Conservation (phyloP, 2,797 vertebrate species). For the Hemitrygon akajei region DNA sequence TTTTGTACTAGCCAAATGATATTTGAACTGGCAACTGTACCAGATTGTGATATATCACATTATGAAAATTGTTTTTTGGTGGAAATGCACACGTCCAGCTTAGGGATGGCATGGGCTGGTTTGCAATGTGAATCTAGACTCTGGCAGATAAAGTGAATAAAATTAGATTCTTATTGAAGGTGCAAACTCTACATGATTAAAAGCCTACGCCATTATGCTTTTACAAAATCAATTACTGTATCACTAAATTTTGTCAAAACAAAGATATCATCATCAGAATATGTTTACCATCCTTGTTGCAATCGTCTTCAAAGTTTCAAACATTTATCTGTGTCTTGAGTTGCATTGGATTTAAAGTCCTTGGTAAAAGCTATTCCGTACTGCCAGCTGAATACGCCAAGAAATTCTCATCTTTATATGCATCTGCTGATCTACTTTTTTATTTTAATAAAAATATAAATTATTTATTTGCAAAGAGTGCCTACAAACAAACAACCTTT, state of each 20-base stretch:
- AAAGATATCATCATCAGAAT: neutral
- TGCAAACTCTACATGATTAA: too few relatives aligned
- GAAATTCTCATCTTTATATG: neutral
- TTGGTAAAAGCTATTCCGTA: neutral
- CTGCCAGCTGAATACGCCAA: too few relatives aligned
- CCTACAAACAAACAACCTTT: neutral
- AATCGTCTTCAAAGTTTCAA: neutral
- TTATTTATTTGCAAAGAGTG: neutral
- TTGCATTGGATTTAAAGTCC: neutral
- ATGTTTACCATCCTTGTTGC: neutral
- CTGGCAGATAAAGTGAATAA: too few relatives aligned
- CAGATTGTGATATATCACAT: too few relatives aligned
- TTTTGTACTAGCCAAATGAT: neutral
- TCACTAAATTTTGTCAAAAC: neutral
- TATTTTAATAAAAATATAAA: neutral
- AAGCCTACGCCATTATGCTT: neutral
- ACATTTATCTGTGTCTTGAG: neutral
- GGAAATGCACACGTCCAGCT: too few relatives aligned
- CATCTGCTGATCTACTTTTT: neutral
- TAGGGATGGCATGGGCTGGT: too few relatives aligned
- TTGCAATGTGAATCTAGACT: too few relatives aligned
- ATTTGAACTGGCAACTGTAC: neutral
- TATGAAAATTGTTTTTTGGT: too few relatives aligned
- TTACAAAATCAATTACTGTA: neutral
- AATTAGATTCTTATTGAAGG: too few relatives aligned